A percentile compares a stretch with the other conserved stretches of the same genome.
These are phyloP conservation scores for Colostygia pectinataria DNA, from an alignment of 2,888 invertebrate genomes.

Conservation along the genomic window DNA sequence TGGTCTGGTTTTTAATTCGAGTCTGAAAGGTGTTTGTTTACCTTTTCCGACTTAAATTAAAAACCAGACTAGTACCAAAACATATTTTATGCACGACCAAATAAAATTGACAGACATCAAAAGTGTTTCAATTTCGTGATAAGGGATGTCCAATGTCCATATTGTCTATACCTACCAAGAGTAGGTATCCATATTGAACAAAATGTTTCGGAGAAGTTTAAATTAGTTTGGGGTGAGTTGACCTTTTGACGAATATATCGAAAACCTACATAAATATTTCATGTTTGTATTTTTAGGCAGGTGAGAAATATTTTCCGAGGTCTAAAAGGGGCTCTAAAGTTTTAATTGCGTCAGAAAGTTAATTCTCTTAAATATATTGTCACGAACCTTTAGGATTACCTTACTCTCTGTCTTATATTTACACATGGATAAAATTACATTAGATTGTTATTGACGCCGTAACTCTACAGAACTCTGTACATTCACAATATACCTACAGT, in stretches of 20 bases:
- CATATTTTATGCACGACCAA: neutral
- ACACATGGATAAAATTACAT: too few species aligned
- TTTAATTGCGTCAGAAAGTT: neutral
- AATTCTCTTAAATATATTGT: too few species aligned
- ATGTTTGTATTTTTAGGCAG: neutral
- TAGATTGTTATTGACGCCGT: too few species aligned
- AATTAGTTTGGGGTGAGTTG: conserved; percentile 20
- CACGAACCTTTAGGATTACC: too few species aligned
- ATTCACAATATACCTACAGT: too few species aligned
- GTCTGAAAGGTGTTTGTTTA: too few species aligned
- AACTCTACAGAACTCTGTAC: too few species aligned
- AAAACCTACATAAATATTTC: conserved; percentile 10
- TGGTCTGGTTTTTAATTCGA: too few species aligned
- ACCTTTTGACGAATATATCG: conserved; percentile 14
- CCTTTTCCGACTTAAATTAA: too few species aligned
- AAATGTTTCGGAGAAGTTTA: conserved; percentile 19
- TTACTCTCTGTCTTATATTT: too few species aligned
- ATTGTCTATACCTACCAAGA: neutral
- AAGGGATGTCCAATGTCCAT: conserved; percentile 2
- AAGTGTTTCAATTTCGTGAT: conserved; percentile 17
- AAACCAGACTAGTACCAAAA: conserved; percentile 7
- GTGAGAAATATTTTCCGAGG: neutral
- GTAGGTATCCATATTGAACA: conserved; percentile 6
- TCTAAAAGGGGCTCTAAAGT: neutral
- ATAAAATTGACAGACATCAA: conserved; percentile 3